Percentiles rank a stretch among this genome's conserved stretches.
phyloP scores from a whole-genome alignment of 1,140 invertebrate species.

The Pseudomyrmex cubaensis region DNA sequence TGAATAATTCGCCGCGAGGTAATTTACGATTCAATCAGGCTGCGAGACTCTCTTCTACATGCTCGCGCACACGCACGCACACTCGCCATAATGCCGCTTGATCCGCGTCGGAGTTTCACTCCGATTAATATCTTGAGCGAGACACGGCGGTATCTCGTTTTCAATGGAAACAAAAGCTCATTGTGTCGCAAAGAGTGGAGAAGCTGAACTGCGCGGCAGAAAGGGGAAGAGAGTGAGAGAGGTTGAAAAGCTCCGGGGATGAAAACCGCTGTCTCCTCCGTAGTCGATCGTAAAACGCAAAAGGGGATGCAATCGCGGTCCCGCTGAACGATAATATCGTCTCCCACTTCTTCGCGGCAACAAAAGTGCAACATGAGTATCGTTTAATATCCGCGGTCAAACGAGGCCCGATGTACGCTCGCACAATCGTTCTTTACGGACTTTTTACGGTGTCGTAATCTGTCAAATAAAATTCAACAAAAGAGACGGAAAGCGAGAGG shows the following conservation, averaged over 20 bases:
- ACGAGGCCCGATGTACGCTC: slow-evolving; percentile 24
- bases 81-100: slow-evolving; percentile 35
- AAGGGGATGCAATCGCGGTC: slow-evolving; percentile 13
- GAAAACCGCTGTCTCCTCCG: slow-evolving; percentile 19
- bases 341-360: neutral
- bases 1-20: slow-evolving; percentile 50
- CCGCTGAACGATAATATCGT: neutral
- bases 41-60: neutral
- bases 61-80: slow-evolving; percentile 6
- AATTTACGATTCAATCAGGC: slow-evolving; percentile 54
- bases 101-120: slow-evolving; percentile 58
- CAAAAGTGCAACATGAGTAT: slow-evolving; percentile 39
- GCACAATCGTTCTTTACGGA: neutral
- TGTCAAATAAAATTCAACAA: neutral
- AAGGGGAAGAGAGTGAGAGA: neutral
- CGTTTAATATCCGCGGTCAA: slow-evolving; percentile 14
- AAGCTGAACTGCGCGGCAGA: neutral
- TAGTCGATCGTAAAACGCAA: slow-evolving; percentile 32
- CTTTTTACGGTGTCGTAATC: slow-evolving; percentile 19
- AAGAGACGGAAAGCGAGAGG: no score
- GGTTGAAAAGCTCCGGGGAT: slow-evolving; percentile 48
- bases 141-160: slow-evolving; percentile 56
- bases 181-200: slow-evolving; percentile 23
- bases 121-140: slow-evolving; percentile 71
- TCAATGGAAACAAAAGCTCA: slow-evolving; percentile 71